phyloP scores from a whole-genome alignment of 1,140 invertebrate genomes.

The Drosophila punjabiensis region DNA sequence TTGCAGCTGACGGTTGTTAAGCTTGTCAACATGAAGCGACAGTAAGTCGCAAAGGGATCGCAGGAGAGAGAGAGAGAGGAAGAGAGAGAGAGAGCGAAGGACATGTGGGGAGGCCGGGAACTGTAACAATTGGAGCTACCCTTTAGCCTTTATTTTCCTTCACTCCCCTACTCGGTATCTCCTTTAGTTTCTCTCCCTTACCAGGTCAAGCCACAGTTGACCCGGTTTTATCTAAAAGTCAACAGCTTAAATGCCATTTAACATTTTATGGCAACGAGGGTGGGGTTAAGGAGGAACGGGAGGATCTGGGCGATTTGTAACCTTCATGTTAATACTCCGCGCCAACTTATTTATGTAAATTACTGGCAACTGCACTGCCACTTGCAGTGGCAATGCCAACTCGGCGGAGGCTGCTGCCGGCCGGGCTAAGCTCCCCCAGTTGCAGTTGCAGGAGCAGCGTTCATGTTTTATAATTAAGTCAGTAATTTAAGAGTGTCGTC shows the following conservation, averaged over 20 bases:
- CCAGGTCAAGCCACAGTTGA: conserved; percentile 51
- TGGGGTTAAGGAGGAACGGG: background rate
- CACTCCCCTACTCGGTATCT: background rate
- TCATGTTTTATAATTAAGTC: conserved; percentile 82
- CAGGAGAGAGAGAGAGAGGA: background rate
- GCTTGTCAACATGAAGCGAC: conserved; percentile 59
- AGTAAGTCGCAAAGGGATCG: conserved; percentile 39
- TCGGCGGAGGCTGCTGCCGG: conserved; percentile 16
- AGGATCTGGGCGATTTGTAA: conserved; percentile 65
- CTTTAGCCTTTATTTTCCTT: background rate
- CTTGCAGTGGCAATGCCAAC: conserved; percentile 39
- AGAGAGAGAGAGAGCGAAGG: background rate
- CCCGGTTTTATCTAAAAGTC: conserved; percentile 66
- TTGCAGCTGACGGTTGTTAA: conserved; percentile 58
- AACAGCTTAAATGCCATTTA: conserved; percentile 76
- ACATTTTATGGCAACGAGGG: conserved; percentile 55
- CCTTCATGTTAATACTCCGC: conserved; percentile 72
- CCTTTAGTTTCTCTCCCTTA: background rate
- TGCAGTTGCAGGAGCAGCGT: conserved; percentile 33
- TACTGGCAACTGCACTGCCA: conserved; percentile 56
- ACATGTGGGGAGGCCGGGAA: conserved; percentile 13
- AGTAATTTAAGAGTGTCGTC: conserved; percentile 79
- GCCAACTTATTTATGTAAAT: conserved; percentile 79
- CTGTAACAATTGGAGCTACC: conserved; percentile 46
- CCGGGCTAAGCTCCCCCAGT: conserved; percentile 23